Percentiles rank a stretch among this genome's conserved stretches.
These are phyloP conservation scores for Mus minutoides DNA, from an alignment of 2,797 vertebrate species.

Conservation along the genomic window DNA sequence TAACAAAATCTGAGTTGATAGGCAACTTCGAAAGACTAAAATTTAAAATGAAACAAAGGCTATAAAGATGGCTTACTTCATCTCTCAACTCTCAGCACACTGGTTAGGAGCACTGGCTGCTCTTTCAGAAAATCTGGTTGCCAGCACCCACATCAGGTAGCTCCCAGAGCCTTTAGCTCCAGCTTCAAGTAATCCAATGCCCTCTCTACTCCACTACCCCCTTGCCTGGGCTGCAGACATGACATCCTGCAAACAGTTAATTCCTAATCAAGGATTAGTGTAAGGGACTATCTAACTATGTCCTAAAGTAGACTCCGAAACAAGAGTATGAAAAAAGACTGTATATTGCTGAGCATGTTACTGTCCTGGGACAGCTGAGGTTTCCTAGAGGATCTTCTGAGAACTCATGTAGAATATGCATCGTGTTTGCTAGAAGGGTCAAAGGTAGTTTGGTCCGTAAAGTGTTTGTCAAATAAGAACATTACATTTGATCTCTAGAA, in stretches of 20 bases:
- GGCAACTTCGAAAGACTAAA: constrained; percentile 31
- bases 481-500: background rate
- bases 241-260: background rate
- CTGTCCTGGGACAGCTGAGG: background rate
- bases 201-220: background rate
- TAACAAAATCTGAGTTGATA: background rate
- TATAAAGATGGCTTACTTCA: background rate
- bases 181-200: background rate
- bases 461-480: background rate
- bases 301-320: background rate
- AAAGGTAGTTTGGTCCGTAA: background rate
- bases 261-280: background rate
- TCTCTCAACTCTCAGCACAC: background rate
- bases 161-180: background rate
- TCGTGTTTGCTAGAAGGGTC: background rate
- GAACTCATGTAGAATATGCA: background rate
- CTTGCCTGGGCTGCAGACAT: background rate
- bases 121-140: background rate
- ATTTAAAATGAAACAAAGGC: background rate
- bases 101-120: background rate
- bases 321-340: background rate
- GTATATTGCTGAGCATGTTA: background rate
- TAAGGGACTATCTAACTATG: background rate
- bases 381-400: background rate
- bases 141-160: background rate